Evolutionary conservation across 2,797 vertebrate genomes (phyloP), one percentile per base, ranked within the genome.

Genomic region (Huso huso): DNA sequence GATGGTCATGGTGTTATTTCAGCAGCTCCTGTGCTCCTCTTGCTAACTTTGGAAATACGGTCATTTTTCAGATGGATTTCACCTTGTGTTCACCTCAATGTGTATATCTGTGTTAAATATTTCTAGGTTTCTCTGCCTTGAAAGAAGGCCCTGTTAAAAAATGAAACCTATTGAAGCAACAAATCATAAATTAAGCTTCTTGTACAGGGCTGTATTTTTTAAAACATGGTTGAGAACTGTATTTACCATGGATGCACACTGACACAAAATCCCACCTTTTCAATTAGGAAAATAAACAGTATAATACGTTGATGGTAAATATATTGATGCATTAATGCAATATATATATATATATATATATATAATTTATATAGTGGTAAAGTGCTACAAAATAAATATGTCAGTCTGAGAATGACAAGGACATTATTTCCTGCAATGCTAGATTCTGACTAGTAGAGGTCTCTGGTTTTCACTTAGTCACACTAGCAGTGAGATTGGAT

Each of bases 121-220:
- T 62, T 68, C 51, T 68, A 13, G 60, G 18, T 55, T 62, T 18
- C 61, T 52, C 49, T 6, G 51, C 50, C 23, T 68, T 68, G 53
- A 68, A 52, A 48, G 55, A 23, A 53, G 50, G 61, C 50, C 12
- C 53, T 55, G 61, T 62, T 61, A 49, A 48, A 55, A 18, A 68
- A 52, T 68, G 62, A 68, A 68, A 68, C 52, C 66, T 63, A 51
- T 68, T 68, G 66, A 50, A 68, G 66, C 66, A 68, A 68, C 66
- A 63, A 63, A 68, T 68, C 66, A 63, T 63, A 68, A 68, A 68
- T 68, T 63, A 63, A 51, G 48, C 55, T 53, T 48, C 52, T 52
- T 62, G 49, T 63, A 55, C 51, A 8, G 8, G 12, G 66, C 66
- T 52, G 50, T 8, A 12, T 52, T 60, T 53, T 61, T 53, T 48